Base-by-base conservation (phyloP, 2,113 vertebrate genomes). In the Apus apus region DNA sequence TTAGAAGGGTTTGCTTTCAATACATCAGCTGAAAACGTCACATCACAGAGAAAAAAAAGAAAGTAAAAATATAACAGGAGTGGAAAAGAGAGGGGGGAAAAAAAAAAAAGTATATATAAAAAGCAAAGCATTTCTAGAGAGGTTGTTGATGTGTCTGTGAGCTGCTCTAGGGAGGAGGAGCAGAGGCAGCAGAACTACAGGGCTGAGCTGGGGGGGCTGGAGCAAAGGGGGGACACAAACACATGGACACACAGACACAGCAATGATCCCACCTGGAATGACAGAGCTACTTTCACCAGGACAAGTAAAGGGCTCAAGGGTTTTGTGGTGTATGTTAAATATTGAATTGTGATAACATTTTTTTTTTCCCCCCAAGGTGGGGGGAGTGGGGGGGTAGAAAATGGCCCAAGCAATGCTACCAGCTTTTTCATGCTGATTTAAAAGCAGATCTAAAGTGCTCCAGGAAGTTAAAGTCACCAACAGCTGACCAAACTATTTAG, bases 1-100 rank as follows among this genome's bases (percentile, higher is more conserved):
- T 98, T 98, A 98, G 98, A 98, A 98, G 98, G 96, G 97, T 98
- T 98, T 98, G 98, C 97, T 98, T 98, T 98, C 97, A 98, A 97
- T 95, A 97, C 98, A 98, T 98, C 97, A 95, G 98, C 97, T 98
- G 98, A 98, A 97, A 98, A 98, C 57, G 30, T 98, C 96, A 97
- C 92, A 97, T 95, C 97, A 97, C 97, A 94, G 94, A 97, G 95
- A 89, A 97, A 97, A 97, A 97, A 97, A 97, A 87, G 46, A 97
- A 96, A 97, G 92, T 96, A 97, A 97, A 98, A 98, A 97, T 96
- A 97, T 94, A 98, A 98, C 94, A 92, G 96, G 97, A 97, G 93
- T 86, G 95, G 90, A 97, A 97, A 90, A 97, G 94, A 97, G 68
- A 11, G 7, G 9, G 15, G 14, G 14, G 20, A 26, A 32, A 57